Evolutionary conservation across 2,113 vertebrate genomes (phyloP), one percentile per base, ranked within the genome.

Genomic region (Stegastes partitus): DNA sequence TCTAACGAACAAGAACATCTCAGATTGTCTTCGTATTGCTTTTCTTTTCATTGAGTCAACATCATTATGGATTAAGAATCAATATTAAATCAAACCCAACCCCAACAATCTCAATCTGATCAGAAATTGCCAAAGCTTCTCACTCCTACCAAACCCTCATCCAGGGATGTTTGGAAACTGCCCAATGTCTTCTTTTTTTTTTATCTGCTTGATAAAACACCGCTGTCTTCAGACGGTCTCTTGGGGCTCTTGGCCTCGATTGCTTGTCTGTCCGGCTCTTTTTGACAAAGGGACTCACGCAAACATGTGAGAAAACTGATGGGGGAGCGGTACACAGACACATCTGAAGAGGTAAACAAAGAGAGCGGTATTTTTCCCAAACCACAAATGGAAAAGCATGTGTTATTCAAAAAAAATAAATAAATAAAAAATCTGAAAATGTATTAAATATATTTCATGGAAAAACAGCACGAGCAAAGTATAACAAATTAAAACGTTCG

Each of bases 191-290:
- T 18, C 50, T 49, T 11, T 57, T 34, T 70, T 6, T 75, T 10
- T 59, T 45, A 23, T 57, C 28, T 71, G 21, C 53, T 21, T 70
- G n/a, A 61, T 42, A 65, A 66, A 66, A 78, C 28, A 53, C 3
- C 6, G 2, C 3, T 34, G 21, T 39, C 42, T 61, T 49, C 11
- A 42, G 23, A 64, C 6, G 10, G 31, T 34, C 31, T 82, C 55
- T 31, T 51, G 56, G 10, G n/a, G 19, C 45, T 76, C 51, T 19
- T 71, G 31, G 31, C 31, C 31, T 23, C 45, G 51, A 50, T 64
- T 34, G 31, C 26, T 0, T 72, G 55, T 82, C 79, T 79, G 61
- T 63, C 56, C 14, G 3, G 3, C 19, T 77, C 66, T 28, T 45
- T 53, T 31, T 57, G 37, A 74, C 34, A 54, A 70, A 59, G 57